Conservation (phyloP, 1,140 invertebrate genomes). For the Trinorchestia longiramus region DNA sequence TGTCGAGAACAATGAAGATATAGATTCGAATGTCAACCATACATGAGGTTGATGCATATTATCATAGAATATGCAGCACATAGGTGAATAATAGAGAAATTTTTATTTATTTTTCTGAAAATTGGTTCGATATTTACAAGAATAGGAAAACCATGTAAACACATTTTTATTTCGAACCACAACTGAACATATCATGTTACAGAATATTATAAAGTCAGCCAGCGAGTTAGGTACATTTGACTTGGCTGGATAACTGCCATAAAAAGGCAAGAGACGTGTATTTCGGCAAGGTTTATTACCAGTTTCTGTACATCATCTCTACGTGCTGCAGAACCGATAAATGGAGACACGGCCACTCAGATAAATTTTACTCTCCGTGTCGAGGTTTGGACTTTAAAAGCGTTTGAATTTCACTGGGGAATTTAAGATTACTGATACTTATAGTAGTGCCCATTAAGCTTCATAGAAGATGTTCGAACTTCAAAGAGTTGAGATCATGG, state of each 20-base stretch:
- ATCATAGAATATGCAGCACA: too few relatives aligned
- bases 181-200: too few relatives aligned
- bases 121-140: background rate
- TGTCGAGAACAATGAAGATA: too few relatives aligned
- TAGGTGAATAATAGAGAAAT: too few relatives aligned
- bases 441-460: background rate
- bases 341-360: background rate
- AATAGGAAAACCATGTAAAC: too few relatives aligned
- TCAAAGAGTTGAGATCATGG: background rate
- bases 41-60: too few relatives aligned
- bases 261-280: background rate
- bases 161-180: too few relatives aligned
- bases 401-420: background rate
- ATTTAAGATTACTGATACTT: slow-evolving; percentile 2
- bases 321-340: background rate
- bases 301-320: background rate
- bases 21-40: too few relatives aligned
- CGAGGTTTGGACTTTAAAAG: background rate
- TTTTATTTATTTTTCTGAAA: background rate
- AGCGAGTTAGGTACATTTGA: background rate
- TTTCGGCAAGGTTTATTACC: background rate
- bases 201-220: too few relatives aligned
- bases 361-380: background rate
- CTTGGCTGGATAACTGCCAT: background rate
- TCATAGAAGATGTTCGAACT: background rate